Evolutionary conservation across 2,797 vertebrate species (phyloP), one percentile per base, ranked within the genome.

Genomic region (Eupleurogrammus muticus): DNA sequence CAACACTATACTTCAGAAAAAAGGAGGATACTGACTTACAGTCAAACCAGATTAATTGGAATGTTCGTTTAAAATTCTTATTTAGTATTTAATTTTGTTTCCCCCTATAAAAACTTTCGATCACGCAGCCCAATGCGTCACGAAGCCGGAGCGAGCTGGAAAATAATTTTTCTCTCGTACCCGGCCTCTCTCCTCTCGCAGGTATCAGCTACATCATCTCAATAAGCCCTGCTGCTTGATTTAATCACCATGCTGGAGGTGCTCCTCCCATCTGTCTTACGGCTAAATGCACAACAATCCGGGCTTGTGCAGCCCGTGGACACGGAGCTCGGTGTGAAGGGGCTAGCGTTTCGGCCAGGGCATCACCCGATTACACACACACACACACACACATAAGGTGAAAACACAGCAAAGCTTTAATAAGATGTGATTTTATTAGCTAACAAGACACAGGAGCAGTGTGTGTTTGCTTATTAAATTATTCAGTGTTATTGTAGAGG

Each of bases 371-470:
- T 58, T 64, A 64, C 47, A 75, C 54, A 79, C 53, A 79, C 53
- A 76, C 65, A 64, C 47, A 75, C 54, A 79, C 53, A 79, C 53
- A 76, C 65, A 57, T 28, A 6, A 68, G 60, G 64, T 74, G 66
- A 74, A 79, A 81, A 82, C 73, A 8, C 71, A 67, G 61, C 69
- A 71, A 61, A 65, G 40, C 47, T 85, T 64, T 92, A 92, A 94
- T 93, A 87, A 89, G 66, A 79, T 88, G 58, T 86, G 89, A 92
- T 88, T 93, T 83, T 60, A 91, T 90, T 90, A 90, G 90, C 88
- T 92, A 93, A 93, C 90, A 92, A 90, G 77, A 88, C 50, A 81
- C 77, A 84, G 44, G 66, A 49, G 54, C 48, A 80, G 58, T 74
- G 50, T 76, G n/a, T 82, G 79, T 93, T 77, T 87, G 66, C 77